Conservation (phyloP, 2,888 invertebrate genomes). For the Polymixis lichenea region DNA sequence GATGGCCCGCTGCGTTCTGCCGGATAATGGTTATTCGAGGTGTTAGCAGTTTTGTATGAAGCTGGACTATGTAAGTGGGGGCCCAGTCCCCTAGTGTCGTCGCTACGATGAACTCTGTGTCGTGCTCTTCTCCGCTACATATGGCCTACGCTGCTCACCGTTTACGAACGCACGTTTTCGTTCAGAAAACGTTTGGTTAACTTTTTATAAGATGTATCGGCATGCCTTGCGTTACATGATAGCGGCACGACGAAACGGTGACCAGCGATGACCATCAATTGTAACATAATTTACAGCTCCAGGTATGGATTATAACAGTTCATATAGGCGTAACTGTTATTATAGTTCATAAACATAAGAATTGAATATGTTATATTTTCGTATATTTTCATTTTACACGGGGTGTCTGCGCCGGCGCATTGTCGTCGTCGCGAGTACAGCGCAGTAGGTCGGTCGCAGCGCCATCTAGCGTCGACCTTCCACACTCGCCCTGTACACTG, state of each 20-base stretch:
- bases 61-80: constrained; percentile 71
- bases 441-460: constrained; percentile 25
- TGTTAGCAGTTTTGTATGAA: constrained; percentile 79
- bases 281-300: constrained; percentile 86
- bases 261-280: constrained; percentile 67
- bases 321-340: constrained; percentile 88
- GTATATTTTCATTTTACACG: constrained; percentile 83
- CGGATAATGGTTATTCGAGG: constrained; percentile 75
- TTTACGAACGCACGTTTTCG: constrained; percentile 44
- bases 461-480: constrained; percentile 30
- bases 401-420: constrained; percentile 57
- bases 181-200: constrained; percentile 37
- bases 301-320: constrained; percentile 83
- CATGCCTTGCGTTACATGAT: constrained; percentile 48
- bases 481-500: constrained; percentile 65
- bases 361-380: constrained; percentile 89
- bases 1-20: constrained; percentile 62
- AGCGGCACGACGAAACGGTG: constrained; percentile 49
- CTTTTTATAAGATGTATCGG: constrained; percentile 53
- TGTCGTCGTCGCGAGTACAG: constrained; percentile 25
- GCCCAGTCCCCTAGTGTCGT: constrained; percentile 74
- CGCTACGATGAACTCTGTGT: constrained; percentile 75
- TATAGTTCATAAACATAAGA: constrained; percentile 89
- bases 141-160: constrained; percentile 59
- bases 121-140: constrained; percentile 75